These are phyloP conservation scores for Leptopilina myrica DNA, from an alignment of 2,888 invertebrate genomes.

Conservation along the genomic window DNA sequence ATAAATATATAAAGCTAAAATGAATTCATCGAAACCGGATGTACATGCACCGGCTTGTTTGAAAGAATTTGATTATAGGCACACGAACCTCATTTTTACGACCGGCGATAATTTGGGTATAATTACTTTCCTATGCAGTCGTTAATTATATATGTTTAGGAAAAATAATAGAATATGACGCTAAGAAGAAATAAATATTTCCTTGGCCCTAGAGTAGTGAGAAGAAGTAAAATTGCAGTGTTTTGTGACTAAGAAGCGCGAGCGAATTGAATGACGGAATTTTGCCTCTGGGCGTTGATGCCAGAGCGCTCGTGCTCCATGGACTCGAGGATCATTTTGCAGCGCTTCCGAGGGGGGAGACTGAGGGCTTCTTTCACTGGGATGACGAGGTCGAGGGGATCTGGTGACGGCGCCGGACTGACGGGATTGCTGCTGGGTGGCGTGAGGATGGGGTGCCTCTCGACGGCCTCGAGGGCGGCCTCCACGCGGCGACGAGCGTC, in stretches of 20 bases:
- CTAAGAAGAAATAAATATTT: not conserved
- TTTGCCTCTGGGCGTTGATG: slow-evolving; percentile 76
- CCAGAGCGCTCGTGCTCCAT: slow-evolving; percentile 78
- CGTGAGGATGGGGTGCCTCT: slow-evolving; percentile 76
- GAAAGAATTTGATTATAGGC: too few species aligned
- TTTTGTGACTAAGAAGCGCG: slow-evolving; percentile 77
- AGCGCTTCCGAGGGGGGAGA: slow-evolving; percentile 87
- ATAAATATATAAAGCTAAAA: slow-evolving; percentile 4
- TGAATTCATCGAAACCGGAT: slow-evolving; percentile 16
- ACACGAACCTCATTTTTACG: too few species aligned
- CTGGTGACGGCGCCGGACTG: slow-evolving; percentile 79
- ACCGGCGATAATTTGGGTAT: too few species aligned
- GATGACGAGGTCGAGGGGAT: slow-evolving; percentile 78
- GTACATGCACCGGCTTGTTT: not conserved
- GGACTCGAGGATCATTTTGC: slow-evolving; percentile 86
- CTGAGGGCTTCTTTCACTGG: slow-evolving; percentile 80
- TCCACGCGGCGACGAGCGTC: slow-evolving; percentile 82
- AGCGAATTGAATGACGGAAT: slow-evolving; percentile 92
- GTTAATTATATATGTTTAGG: too few species aligned
- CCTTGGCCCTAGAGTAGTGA: not conserved
- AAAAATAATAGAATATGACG: too few species aligned
- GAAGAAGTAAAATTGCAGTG: slow-evolving; percentile 36
- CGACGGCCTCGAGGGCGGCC: slow-evolving; percentile 80
- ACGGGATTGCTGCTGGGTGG: slow-evolving; percentile 81
- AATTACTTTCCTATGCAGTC: too few species aligned